These are phyloP conservation scores for Tyrannus savana DNA, from an alignment of 2,113 vertebrate genomes.

Conservation along the genomic window DNA sequence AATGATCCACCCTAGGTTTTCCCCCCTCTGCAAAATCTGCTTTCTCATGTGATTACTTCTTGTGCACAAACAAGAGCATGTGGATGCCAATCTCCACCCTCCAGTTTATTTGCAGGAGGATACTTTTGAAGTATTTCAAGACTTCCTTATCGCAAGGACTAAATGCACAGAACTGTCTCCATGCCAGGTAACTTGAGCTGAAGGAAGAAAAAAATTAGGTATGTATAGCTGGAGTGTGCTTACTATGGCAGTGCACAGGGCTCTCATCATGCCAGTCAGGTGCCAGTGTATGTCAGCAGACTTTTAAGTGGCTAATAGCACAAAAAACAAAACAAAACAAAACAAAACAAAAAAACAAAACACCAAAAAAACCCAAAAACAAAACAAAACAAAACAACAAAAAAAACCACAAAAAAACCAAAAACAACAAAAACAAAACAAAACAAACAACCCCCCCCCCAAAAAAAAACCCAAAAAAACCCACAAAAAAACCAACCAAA, in stretches of 20 bases:
- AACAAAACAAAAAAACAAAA: neutral
- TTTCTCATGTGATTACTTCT: neutral
- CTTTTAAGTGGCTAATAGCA: neutral
- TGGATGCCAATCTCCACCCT: neutral
- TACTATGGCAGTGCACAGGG: neutral
- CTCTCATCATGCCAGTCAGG: fast-evolving
- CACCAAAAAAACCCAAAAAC: neutral
- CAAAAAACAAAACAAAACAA: neutral
- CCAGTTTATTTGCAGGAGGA: neutral
- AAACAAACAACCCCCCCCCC: too few relatives aligned
- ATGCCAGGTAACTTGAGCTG: neutral
- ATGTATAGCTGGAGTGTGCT: neutral
- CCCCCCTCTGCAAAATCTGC: neutral
- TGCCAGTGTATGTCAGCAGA: neutral
- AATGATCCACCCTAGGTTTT: neutral
- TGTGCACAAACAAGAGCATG: fast-evolving
- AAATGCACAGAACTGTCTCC: neutral
- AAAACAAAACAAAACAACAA: too few relatives aligned
- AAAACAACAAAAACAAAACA: too few relatives aligned
- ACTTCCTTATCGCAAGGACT: neutral
- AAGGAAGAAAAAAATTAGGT: neutral
- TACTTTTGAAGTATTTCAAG: neutral
- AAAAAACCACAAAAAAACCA: too few relatives aligned
- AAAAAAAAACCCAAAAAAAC: too few relatives aligned
- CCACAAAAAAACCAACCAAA: too few relatives aligned